Evolutionary conservation across 2,888 invertebrate species (phyloP).

Genomic region (Drosophila imparisetae): DNA sequence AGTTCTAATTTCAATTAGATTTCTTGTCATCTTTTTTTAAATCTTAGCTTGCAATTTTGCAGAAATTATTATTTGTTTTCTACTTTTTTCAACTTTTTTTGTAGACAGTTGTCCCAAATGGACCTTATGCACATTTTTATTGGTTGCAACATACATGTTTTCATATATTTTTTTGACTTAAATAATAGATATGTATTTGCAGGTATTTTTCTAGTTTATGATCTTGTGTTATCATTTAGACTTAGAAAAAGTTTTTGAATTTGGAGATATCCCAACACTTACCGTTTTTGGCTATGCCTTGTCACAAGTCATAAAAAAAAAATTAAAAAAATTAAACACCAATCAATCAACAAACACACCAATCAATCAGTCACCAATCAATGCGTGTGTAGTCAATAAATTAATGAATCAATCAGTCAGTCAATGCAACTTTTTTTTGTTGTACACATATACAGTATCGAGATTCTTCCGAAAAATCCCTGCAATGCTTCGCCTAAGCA

Average conservation of each 20-base stretch:
- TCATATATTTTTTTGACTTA: no score
- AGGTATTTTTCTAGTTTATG: neutral
- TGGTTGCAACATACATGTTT: neutral
- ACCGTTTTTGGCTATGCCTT: neutral
- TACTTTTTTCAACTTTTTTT: rapidly evolving
- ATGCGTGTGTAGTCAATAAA: neutral
- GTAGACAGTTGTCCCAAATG: neutral
- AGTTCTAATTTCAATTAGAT: neutral
- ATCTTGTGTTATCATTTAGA: neutral
- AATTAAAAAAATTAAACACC: neutral
- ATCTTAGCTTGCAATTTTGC: neutral
- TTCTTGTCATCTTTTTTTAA: neutral
- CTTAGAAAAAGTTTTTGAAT: neutral
- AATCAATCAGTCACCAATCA: conserved; percentile 1
- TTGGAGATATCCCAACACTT: neutral
- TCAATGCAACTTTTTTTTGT: neutral
- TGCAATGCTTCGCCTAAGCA: neutral
- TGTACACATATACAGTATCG: neutral
- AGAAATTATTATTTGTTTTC: neutral
- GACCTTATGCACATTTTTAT: neutral
- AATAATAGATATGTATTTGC: neutral
- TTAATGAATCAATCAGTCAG: neutral
- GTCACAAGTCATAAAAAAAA: neutral
- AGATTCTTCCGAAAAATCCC: neutral
- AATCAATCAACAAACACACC: conserved; percentile 1